Conservation (phyloP, 30 jellyfish, hydroid and myxozoan species). For the Cassiopea xamachana region DNA sequence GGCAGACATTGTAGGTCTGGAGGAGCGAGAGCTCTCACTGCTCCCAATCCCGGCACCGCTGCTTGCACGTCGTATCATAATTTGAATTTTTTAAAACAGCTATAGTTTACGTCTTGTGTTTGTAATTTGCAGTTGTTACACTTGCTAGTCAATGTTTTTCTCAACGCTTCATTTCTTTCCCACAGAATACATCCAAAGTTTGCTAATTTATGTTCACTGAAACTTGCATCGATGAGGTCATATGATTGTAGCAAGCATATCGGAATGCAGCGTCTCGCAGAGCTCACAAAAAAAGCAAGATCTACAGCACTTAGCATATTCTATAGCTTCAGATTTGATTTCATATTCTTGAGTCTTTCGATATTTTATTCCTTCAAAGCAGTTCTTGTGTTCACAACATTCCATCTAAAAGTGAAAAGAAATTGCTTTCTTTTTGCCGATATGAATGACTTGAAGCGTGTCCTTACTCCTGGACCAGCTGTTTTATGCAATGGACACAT, state of each 20-base stretch:
- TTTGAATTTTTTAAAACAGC: too few species aligned
- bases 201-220: background rate
- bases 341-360: slow-evolving; percentile 42
- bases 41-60: too few species aligned
- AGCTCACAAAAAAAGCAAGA: slow-evolving; percentile 9
- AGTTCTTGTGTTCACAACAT: slow-evolving; percentile 27
- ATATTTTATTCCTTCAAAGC: slow-evolving; percentile 39
- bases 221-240: slow-evolving; percentile 16
- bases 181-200: background rate
- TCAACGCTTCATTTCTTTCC: background rate
- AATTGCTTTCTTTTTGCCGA: slow-evolving; percentile 63
- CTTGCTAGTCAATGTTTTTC: too few species aligned
- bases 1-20: too few species aligned
- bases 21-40: too few species aligned
- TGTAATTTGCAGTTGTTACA: too few species aligned
- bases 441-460: slow-evolving; percentile 47
- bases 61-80: too few species aligned
- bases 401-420: slow-evolving; percentile 53
- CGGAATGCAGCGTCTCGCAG: slow-evolving; percentile 22
- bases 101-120: too few species aligned
- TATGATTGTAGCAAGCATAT: slow-evolving; percentile 6
- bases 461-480: slow-evolving; percentile 69
- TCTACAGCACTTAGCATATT: slow-evolving; percentile 9
- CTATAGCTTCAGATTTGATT: slow-evolving; percentile 42
- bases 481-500: slow-evolving; percentile 53